These are phyloP conservation scores for Eutolmus rufibarbis DNA, from an alignment of 2,888 invertebrate genomes.

Conservation along the genomic window DNA sequence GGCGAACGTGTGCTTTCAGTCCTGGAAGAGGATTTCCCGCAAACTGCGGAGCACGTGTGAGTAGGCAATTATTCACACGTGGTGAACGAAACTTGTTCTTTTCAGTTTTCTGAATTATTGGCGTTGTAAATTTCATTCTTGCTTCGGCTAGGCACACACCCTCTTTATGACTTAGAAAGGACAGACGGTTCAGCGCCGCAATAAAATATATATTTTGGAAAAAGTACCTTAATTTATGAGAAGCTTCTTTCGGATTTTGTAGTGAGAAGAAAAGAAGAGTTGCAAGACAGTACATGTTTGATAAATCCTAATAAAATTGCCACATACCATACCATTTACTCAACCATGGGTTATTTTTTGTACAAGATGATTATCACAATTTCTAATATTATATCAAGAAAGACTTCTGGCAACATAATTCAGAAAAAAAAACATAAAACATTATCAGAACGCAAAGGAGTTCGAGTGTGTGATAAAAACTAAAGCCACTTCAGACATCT, in stretches of 20 bases:
- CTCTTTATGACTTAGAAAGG: neutral
- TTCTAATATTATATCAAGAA: too few relatives aligned
- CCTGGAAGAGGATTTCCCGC: neutral
- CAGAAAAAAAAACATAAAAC: too few relatives aligned
- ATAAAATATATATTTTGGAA: neutral
- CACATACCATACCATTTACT: too few relatives aligned
- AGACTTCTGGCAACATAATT: too few relatives aligned
- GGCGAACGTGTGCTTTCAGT: neutral
- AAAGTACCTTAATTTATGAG: neutral
- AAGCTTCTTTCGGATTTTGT: neutral
- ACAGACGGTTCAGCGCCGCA: neutral
- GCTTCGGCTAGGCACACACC: neutral
- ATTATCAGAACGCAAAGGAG: too few relatives aligned
- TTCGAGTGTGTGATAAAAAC: too few relatives aligned
- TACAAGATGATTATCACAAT: too few relatives aligned
- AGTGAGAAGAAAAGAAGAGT: neutral
- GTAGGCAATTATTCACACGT: conserved; percentile 16
- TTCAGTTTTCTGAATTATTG: neutral
- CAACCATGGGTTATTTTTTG: too few relatives aligned
- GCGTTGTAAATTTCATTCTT: neutral
- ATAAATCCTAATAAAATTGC: too few relatives aligned
- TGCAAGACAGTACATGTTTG: neutral
- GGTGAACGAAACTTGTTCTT: neutral
- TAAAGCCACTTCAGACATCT: too few relatives aligned
- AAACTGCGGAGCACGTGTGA: neutral